Base-by-base conservation (phyloP, 2,113 vertebrate genomes). In the Plecturocebus donacophilus region DNA sequence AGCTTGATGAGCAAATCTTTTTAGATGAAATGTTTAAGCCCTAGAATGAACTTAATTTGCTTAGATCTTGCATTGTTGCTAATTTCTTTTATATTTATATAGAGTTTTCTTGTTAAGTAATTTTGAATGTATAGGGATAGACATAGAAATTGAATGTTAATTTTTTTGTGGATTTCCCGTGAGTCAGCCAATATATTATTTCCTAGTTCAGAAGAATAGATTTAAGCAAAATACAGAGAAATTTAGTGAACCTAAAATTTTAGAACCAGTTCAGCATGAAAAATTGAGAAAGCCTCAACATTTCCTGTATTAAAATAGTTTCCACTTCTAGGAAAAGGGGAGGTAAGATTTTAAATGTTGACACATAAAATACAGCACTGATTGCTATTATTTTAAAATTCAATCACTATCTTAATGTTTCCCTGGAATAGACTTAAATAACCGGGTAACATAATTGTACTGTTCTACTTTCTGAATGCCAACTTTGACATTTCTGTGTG, bases 81-180 rank as follows among this genome's bases (percentile, higher is more conserved):
- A 42, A 96, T 38, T 96, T 95, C 77, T 73, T 80, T 94, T 81
- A 94, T 83, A 97, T 96, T 95, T 98, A 68, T 84, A 21, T 3
- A 9, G 66, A 19, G 2, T 92, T 98, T 97, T 45, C 23, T 97
- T 96, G 17, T 95, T 96, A 96, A 76, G 42, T 92, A 0, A 12
- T 35, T 92, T 93, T 96, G 73, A 95, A 90, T 76, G 40, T 71
- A 45, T 80, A 97, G 54, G 92, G 45, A 19, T 68, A 96, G 73
- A 90, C 8, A 35, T 86, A 85, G 79, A 88, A 91, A 66, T 76
- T 83, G 56, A 64, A 73, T 73, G 13, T 32, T 8, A 96, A 13
- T 83, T 96, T 97, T 7, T 10, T 5, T 12, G 30, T 27, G 97
- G 56, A 94, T 9, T 91, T 9, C 54, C 2, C 85, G 11, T 66